A percentile compares a stretch with the other conserved stretches of the same genome.
phyloP scores from a whole-genome alignment of 2,797 vertebrate genomes.

The Fistularia commersonii region DNA sequence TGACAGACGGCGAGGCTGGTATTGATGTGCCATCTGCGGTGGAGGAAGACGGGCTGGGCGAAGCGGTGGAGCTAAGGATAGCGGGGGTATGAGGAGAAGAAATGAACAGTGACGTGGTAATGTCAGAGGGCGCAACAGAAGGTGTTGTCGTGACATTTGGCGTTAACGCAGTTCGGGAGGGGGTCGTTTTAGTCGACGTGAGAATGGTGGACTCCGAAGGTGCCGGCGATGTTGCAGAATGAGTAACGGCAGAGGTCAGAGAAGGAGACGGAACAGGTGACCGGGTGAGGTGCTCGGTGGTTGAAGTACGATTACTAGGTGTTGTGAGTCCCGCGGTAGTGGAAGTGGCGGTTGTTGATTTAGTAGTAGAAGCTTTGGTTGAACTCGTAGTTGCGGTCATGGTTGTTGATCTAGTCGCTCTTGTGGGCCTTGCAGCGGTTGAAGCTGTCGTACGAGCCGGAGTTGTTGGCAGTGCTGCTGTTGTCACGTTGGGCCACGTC shows the following conservation, averaged over 20 bases:
- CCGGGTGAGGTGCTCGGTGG: constrained; percentile 6
- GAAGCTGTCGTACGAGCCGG: background rate
- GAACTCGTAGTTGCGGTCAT: constrained; percentile 18
- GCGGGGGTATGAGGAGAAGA: constrained; percentile 16
- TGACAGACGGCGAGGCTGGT: constrained; percentile 4
- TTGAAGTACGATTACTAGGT: background rate
- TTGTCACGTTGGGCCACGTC: constrained; percentile 73
- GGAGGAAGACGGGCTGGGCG: constrained; percentile 19
- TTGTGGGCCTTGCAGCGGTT: constrained; percentile 23
- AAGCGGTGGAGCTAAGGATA: constrained; percentile 17
- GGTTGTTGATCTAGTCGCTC: constrained; percentile 13
- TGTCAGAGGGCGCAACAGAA: too few species aligned
- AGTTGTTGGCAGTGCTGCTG: constrained; percentile 34
- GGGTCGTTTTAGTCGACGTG: constrained; percentile 34
- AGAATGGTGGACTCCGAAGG: constrained; percentile 32
- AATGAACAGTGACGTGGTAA: background rate
- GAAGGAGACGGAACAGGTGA: constrained; percentile 21
- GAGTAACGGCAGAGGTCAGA: constrained; percentile 38
- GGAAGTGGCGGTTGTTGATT: constrained; percentile 27
- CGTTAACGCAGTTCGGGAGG: constrained; percentile 17
- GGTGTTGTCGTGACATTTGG: background rate
- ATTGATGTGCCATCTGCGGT: constrained; percentile 5
- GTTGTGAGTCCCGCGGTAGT: constrained; percentile 12
- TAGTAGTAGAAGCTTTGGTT: constrained; percentile 30
- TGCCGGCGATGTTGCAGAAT: constrained; percentile 24